Evolutionary conservation across 1,140 invertebrate species (phyloP).

Genomic region (Asobara japonica): DNA sequence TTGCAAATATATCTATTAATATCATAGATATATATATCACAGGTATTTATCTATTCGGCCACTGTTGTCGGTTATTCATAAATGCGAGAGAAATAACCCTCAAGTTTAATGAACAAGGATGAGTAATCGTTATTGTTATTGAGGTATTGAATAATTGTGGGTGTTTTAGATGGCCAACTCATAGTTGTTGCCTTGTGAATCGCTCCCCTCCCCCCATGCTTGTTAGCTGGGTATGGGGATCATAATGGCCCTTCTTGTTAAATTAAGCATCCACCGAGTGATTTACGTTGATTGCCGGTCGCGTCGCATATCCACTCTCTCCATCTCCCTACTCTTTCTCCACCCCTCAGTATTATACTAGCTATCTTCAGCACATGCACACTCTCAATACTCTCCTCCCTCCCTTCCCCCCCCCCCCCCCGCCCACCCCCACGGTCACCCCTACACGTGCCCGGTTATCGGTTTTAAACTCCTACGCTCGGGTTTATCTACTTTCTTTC

Average conservation of each 20-base stretch:
- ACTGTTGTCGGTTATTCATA: too few species aligned
- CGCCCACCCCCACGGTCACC: too few species aligned
- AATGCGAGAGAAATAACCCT: too few species aligned
- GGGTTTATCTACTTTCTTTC: neutral
- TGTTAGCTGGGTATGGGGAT: slow-evolving; percentile 57
- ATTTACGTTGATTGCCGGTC: slow-evolving; percentile 66
- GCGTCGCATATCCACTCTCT: slow-evolving; percentile 44
- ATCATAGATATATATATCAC: too few species aligned
- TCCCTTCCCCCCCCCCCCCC: too few species aligned
- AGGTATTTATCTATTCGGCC: too few species aligned
- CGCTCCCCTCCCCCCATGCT: slow-evolving; percentile 40
- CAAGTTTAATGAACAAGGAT: neutral
- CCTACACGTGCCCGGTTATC: neutral
- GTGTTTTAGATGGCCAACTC: neutral
- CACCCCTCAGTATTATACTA: neutral
- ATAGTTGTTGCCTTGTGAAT: slow-evolving; percentile 12
- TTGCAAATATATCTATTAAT: too few species aligned
- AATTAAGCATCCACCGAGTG: slow-evolving; percentile 66
- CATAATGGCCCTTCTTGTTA: slow-evolving; percentile 66
- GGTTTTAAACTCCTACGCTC: slow-evolving; percentile 15
- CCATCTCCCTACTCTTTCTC: neutral
- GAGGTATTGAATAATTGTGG: neutral
- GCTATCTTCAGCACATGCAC: slow-evolving; percentile 6
- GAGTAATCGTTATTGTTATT: neutral
- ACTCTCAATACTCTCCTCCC: neutral